Percentiles rank a stretch among this genome's conserved stretches.
These are phyloP conservation scores for Pygoscelis adeliae DNA, from an alignment of 2,113 vertebrate species.

Conservation along the genomic window DNA sequence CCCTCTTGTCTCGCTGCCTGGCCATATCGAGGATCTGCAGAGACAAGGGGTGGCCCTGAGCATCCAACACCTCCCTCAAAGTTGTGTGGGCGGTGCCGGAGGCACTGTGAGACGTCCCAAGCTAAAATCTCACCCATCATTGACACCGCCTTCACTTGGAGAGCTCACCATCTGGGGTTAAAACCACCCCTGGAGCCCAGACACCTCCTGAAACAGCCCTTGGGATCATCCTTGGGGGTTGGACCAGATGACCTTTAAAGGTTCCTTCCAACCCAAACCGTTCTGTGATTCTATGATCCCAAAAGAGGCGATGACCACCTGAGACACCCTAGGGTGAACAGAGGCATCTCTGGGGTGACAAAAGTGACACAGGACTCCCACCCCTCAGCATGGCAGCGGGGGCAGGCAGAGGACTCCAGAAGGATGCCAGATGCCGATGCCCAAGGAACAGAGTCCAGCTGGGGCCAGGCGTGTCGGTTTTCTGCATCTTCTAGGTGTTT, in stretches of 20 bases:
- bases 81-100: accelerated
- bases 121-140: neutral
- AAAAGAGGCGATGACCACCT: neutral
- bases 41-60: neutral
- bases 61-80: neutral
- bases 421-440: neutral
- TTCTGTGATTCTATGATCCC: neutral
- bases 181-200: neutral
- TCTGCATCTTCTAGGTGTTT: neutral
- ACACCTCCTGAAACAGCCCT: neutral
- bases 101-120: neutral
- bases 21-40: slow-evolving; percentile 75
- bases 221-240: neutral
- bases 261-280: neutral
- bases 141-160: neutral
- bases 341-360: too few species aligned
- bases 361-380: neutral
- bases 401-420: neutral
- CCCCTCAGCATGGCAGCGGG: neutral
- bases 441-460: neutral
- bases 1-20: slow-evolving; percentile 64
- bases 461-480: neutral
- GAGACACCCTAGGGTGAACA: neutral
- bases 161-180: neutral
- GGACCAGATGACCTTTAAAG: neutral